Evolutionary conservation across 2,113 vertebrate species (phyloP), one percentile per base, ranked within the genome.

Genomic region (Strix aluco): DNA sequence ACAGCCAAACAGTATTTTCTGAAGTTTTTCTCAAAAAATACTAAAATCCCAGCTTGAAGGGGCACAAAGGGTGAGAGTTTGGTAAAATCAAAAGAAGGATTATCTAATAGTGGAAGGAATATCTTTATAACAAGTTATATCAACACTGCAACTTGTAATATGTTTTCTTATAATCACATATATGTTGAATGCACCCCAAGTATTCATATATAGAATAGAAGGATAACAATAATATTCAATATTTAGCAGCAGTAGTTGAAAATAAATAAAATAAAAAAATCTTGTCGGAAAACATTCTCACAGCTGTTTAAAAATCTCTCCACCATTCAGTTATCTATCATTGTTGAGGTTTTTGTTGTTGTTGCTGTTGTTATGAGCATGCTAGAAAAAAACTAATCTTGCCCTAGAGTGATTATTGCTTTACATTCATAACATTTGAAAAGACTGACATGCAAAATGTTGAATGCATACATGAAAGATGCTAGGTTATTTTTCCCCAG

Each of bases 341-440:
- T 1, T 49, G 34, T 32, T 63, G 29, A 13, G 6, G 5, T 10
- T 66, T 62, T 80, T 95, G 8, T 74, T 90, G 46, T 49, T 88
- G 34, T 32, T 69, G 66, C 72, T 96, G 86, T 82, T 88, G 34
- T 96, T 94, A 78, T 67, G 72, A 94, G 13, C 40, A 83, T 25
- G 49, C 42, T 94, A 94, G 65, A 59, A 94, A 92, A 80, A 94
- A 95, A 11, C 5, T 91, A 92, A 90, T 96, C 93, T 97, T 95
- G 55, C 93, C 97, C 62, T 11, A 51, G 85, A 82, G 79, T 94
- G 72, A 87, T 94, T 87, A 90, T 96, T 93, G 83, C 73, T 97
- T 96, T 96, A 88, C 51, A 86, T 83, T 94, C 58, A 95, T 94
- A 96, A 96, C 11, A 62, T 90, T 91, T 75, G 73, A 94, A 97